phyloP scores from a whole-genome alignment of 92 coral and sea anemone genomes.

The Isaurus tuberculatus region DNA sequence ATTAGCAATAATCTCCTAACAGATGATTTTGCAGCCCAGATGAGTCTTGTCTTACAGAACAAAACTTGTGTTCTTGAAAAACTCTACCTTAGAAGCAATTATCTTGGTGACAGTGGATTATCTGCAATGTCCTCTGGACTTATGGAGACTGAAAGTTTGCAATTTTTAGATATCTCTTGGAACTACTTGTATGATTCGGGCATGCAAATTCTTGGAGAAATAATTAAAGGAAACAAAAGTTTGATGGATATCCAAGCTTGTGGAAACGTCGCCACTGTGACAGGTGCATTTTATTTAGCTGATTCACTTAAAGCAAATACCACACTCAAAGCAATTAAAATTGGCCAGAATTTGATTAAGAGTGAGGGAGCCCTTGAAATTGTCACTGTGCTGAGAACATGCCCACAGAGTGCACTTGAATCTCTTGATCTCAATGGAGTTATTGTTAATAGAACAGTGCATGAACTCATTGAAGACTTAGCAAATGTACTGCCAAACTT shows the following conservation, averaged over 20 bases:
- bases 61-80: constrained; percentile 54
- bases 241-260: constrained; percentile 70
- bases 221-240: constrained; percentile 61
- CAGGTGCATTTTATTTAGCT: constrained; percentile 79
- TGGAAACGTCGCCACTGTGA: constrained; percentile 78
- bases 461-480: constrained; percentile 46
- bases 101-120: constrained; percentile 71
- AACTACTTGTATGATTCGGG: constrained; percentile 85
- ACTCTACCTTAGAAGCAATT: constrained; percentile 79
- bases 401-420: constrained; percentile 50
- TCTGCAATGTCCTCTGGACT: constrained; percentile 71
- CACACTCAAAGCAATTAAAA: constrained; percentile 59
- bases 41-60: constrained; percentile 53
- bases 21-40: constrained; percentile 66
- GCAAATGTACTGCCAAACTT: constrained; percentile 52
- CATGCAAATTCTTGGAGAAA: constrained; percentile 68
- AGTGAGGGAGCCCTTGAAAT: constrained; percentile 78
- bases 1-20: constrained; percentile 76
- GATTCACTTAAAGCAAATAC: constrained; percentile 70
- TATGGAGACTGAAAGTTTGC: constrained; percentile 60
- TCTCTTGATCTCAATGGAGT: constrained; percentile 86
- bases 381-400: constrained; percentile 43
- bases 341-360: constrained; percentile 84
- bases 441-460: constrained; percentile 65
- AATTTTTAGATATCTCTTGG: constrained; percentile 88